These are phyloP conservation scores for Oreochromis grahami DNA, from an alignment of 2,797 vertebrate genomes.

Conservation along the genomic window DNA sequence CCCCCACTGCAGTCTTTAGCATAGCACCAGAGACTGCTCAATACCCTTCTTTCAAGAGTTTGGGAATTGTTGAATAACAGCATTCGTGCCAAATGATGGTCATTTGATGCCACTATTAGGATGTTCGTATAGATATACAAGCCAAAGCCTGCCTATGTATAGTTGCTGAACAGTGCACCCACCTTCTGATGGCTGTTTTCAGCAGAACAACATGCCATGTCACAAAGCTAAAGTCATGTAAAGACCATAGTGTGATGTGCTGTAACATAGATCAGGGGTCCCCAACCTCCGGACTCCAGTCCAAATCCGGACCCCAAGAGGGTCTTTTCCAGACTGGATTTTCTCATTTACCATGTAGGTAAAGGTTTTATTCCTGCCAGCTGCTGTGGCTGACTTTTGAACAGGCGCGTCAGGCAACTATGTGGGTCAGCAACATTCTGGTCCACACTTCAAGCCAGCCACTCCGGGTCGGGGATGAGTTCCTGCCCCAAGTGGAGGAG, in stretches of 20 bases:
- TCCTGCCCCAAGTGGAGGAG: too few species aligned
- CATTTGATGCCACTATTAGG: background rate
- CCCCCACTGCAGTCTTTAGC: background rate
- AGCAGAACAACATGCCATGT: background rate
- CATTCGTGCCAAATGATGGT: background rate
- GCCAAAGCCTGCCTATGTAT: background rate
- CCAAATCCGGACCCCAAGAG: accelerated
- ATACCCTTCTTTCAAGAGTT: background rate
- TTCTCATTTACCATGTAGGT: background rate
- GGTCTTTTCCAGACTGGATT: accelerated
- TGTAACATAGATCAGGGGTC: background rate
- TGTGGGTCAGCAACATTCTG: background rate
- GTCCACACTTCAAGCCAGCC: background rate
- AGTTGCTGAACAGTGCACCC: background rate
- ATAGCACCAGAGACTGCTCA: background rate
- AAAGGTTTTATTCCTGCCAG: background rate
- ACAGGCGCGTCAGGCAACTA: accelerated
- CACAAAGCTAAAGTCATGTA: background rate
- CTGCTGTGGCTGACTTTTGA: background rate
- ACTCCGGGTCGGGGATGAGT: too few species aligned
- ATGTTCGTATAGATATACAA: background rate
- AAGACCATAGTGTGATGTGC: background rate
- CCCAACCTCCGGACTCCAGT: accelerated
- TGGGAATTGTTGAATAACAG: background rate
- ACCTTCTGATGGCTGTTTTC: background rate